Base-by-base conservation (phyloP, 1,140 invertebrate genomes). In the Drosophila guanche region DNA sequence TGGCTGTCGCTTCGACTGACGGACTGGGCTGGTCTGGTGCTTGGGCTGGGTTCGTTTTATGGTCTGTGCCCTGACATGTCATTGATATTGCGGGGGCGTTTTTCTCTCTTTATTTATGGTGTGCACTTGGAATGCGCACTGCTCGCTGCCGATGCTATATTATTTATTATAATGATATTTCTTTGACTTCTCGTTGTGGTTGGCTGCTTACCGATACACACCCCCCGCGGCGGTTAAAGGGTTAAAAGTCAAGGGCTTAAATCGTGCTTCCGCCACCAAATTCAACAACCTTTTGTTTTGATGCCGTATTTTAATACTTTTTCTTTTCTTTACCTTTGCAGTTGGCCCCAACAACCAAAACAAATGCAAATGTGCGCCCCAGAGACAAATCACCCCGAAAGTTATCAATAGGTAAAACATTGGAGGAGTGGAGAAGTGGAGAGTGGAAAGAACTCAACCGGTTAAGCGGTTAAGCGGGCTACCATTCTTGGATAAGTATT, bases 211-310 rank as follows among this genome's bases (percentile, higher is more conserved):
- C 53, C 58, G 46, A 16, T 4, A 47, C 33, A 33, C 33, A 37
- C 10, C 33, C 10, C 33, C 33, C 4, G 33, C 33, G 33, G 33
- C 33, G 10, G 3, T 37, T 12, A 50, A 73, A 68, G 72, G 83
- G 83, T 76, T 81, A 78, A 88, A 88, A 88, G 83, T 86, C 81
- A 86, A 81, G 78, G 81, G 78, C 58, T 88, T 86, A 78, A 88
- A 70, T 58, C 25, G 25, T 27, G 67, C 68, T 57, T 76, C 10
- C 41, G 14, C 52, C 61, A 37, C 16, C 16, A 20, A 20, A 20
- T 68, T 54, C n/a, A 62, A 72, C 66, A 45, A 54, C 33, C 29
- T 55, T 68, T 72, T 78, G 51, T 59, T 65, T 67, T 10, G 42
- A 23, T 41, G 5, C 47, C n/a, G 27, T 52, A 72, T 70, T 74